Evolutionary conservation across 2,113 vertebrate species (phyloP), one percentile per base, ranked within the genome.

Genomic region (Lycaon pictus): DNA sequence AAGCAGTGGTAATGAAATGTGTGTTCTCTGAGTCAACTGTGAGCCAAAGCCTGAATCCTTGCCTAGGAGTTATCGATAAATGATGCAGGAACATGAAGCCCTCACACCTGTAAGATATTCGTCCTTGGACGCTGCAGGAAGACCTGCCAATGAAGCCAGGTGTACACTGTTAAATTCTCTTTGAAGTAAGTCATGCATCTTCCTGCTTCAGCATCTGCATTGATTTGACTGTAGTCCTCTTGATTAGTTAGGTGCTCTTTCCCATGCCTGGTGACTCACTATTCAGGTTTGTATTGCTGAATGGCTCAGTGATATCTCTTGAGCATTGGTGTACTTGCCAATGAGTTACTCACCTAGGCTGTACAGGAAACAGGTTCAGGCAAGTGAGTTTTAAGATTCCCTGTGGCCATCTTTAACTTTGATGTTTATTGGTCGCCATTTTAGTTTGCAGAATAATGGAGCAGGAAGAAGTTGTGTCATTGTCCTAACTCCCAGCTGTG

Each of bases 351-450:
- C 74, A 94, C 60, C 56, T 48, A 74, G 53, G 29, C n/a, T 69
- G 37, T 62, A 19, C 23, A 71, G 95, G 87, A 96, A 91, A 86
- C 48, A 95, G 96, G 87, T 72, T 56, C 19, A 92, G 80, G 69
- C 93, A 90, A 29, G 74, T n/a, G 76, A 92, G 81, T 95, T 96
- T 96, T 95, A 92, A 95, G 96, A 67, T 83, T 90, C 87, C 93
- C 83, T 19, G 7, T 85, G 88, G 88, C 69, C 29, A 23, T 71
- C 48, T 80, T 93, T 65, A 58, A 65, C 92, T 96, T 85, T 96
- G 86, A 95, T 90, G 71, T 79, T 94, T 92, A 56, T 58, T 92
- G 77, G 89, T n/a, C 0, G 1, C 95, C 83, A 71, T 92, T 80
- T 95, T 93, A 65, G 63, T 56, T 55, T 22, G 2, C 8, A 72